These are phyloP conservation scores for Lapara coniferarum DNA, from an alignment of 2,888 invertebrate genomes.

Conservation along the genomic window DNA sequence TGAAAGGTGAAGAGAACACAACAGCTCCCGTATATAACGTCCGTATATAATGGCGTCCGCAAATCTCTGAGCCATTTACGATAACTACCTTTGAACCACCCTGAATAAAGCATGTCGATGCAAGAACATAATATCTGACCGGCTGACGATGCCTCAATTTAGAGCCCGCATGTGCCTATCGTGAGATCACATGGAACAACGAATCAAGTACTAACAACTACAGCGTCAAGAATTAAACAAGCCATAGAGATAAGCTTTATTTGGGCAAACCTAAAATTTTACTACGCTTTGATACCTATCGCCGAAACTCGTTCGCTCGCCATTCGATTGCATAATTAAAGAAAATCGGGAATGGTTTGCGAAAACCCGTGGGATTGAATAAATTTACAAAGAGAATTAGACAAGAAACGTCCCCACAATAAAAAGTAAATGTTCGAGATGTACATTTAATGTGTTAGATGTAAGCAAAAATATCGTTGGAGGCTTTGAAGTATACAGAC, in stretches of 20 bases:
- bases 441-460: neutral
- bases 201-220: slow-evolving; percentile 27
- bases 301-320: slow-evolving; percentile 7
- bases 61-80: slow-evolving; percentile 76
- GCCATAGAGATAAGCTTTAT: slow-evolving; percentile 22
- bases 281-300: slow-evolving; percentile 17
- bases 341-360: slow-evolving; percentile 16
- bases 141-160: slow-evolving; percentile 68
- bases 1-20: slow-evolving; percentile 37
- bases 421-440: neutral
- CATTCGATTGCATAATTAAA: slow-evolving; percentile 24
- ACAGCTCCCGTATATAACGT: slow-evolving; percentile 52
- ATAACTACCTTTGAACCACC: slow-evolving; percentile 73
- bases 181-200: slow-evolving; percentile 53
- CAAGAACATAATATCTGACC: slow-evolving; percentile 72
- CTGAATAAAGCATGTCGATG: slow-evolving; percentile 76
- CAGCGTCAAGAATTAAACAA: slow-evolving; percentile 8
- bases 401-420: neutral
- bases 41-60: slow-evolving; percentile 59
- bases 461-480: too few relatives aligned
- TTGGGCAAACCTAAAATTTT: slow-evolving; percentile 26
- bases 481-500: too few relatives aligned
- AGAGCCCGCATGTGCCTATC: slow-evolving; percentile 72
- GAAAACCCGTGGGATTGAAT: slow-evolving; percentile 7
- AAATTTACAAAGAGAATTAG: slow-evolving; percentile 10